These are phyloP conservation scores for Chaetorhynchus papuensis DNA, from an alignment of 2,113 vertebrate genomes.

Conservation along the genomic window DNA sequence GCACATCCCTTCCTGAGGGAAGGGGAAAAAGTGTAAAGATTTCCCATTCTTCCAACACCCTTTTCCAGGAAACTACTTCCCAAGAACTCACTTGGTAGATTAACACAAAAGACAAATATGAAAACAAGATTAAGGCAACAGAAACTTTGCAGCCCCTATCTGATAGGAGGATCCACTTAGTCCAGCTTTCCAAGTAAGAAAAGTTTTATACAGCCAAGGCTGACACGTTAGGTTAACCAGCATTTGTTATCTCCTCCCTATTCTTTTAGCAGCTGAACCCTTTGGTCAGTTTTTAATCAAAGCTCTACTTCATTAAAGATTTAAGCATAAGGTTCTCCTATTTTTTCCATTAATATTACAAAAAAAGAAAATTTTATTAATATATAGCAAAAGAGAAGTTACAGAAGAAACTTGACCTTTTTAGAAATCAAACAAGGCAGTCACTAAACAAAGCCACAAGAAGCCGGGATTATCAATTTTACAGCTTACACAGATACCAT, in stretches of 20 bases:
- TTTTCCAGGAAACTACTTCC: neutral
- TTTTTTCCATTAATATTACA: neutral
- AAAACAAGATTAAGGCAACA: neutral
- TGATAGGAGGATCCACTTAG: neutral
- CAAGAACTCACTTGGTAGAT: neutral
- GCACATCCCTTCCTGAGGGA: neutral
- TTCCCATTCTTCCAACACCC: neutral
- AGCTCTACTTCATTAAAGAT: neutral
- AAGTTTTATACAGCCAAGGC: neutral
- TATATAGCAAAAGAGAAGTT: neutral
- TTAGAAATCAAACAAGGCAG: neutral
- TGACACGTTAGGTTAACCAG: neutral
- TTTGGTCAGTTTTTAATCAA: neutral
- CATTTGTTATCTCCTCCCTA: neutral
- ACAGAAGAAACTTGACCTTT: neutral
- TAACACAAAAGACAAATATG: neutral
- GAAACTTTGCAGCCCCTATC: neutral
- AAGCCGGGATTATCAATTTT: neutral
- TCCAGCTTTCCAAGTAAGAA: neutral
- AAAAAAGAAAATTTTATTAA: neutral
- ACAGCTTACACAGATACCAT: neutral
- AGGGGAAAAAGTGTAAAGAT: neutral
- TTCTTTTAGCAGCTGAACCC: neutral
- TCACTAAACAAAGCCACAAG: neutral
- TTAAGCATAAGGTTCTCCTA: neutral